Evolutionary conservation across 2,888 invertebrate genomes (phyloP).

Genomic region (Scaptodrosophila latifasciaeformis): DNA sequence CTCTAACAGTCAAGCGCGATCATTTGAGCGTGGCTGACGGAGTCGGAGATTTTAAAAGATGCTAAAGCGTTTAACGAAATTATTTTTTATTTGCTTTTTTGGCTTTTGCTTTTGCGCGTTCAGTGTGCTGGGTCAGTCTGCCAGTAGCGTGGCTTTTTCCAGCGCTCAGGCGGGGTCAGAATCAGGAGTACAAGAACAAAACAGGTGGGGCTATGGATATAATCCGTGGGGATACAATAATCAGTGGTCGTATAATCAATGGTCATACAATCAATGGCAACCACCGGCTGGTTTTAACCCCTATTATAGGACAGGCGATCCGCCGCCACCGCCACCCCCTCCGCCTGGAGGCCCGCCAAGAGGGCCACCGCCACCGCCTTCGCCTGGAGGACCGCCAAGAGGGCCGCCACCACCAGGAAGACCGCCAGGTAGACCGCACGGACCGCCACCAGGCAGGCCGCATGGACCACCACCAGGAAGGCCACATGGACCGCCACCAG

Average conservation of each 20-base stretch:
- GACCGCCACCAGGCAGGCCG: constrained; percentile 30
- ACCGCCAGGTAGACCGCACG: constrained; percentile 19
- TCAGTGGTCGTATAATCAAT: not conserved
- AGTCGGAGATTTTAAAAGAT: not conserved
- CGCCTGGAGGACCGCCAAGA: constrained; percentile 25
- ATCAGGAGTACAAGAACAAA: constrained; percentile 2
- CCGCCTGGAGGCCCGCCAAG: too few species aligned
- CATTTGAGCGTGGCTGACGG: constrained; percentile 25
- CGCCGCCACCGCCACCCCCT: constrained; percentile 25
- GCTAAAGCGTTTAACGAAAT: not conserved
- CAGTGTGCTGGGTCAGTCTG: too few species aligned
- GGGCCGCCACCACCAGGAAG: constrained; percentile 24
- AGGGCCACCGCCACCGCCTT: too few species aligned
- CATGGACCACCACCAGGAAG: constrained; percentile 8
- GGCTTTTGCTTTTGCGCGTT: too few species aligned
- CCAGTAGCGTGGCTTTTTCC: too few species aligned
- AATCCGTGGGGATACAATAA: too few species aligned
- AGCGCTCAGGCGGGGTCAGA: too few species aligned
- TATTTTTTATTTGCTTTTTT: constrained; percentile 2
- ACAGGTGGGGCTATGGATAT: constrained; percentile 30
- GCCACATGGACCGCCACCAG: constrained; percentile 14
- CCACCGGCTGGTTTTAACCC: constrained; percentile 20
- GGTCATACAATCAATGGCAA: constrained; percentile 20
- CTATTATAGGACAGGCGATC: too few species aligned
- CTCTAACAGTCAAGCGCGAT: constrained; percentile 18